Evolutionary conservation across 2,888 invertebrate species (phyloP), one percentile per base, ranked within the genome.

Genomic region (Sceliomorpha sp.): DNA sequence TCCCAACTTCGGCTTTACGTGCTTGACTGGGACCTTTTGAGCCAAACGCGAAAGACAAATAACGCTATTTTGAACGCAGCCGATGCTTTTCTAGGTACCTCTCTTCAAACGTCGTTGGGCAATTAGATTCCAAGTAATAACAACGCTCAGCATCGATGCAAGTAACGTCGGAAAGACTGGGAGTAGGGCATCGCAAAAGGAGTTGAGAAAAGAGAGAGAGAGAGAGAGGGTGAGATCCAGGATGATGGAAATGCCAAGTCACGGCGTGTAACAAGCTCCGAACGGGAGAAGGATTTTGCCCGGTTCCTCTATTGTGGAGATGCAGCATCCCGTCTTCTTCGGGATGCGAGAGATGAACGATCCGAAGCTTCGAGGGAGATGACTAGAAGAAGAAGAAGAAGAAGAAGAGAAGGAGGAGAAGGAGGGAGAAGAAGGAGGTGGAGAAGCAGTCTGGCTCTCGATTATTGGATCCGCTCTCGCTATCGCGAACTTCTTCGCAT

Each of bases 251-350:
- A 72, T 83, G 86, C 82, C 79, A 79, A 87, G 87, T 87, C 87
- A 87, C 81, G 76, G 73, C 82, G 79, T 76, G 82, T 87, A 87
- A 87, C 87, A 85, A 87, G 85, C 86, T 85, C 77, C 77, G 69
- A 44, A 29, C 44, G 26, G 50, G 50, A 60, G 51, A 24, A 59
- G 64, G 53, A 39, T 36, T 51, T 42, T 48, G 32, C 56, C 45
- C 34, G 39, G 59, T 27, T 42, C 44, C 53, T 45, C 34, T 34
- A 70, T 70, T 66, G 48, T 60, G 48, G 14, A 27, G 42, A 20
- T 6, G 42, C 40, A 32, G 31, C 24, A 20, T 24, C 29, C 32
- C 34, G 8, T 56, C 56, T 45, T 56, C 56, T 24, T 13, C 12
- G 26, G 13, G 37, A 36, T 62, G 37, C 50, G 26, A 17, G 56